Evolutionary conservation across 2,113 vertebrate species (phyloP).

Genomic region (Lepus timidus): DNA sequence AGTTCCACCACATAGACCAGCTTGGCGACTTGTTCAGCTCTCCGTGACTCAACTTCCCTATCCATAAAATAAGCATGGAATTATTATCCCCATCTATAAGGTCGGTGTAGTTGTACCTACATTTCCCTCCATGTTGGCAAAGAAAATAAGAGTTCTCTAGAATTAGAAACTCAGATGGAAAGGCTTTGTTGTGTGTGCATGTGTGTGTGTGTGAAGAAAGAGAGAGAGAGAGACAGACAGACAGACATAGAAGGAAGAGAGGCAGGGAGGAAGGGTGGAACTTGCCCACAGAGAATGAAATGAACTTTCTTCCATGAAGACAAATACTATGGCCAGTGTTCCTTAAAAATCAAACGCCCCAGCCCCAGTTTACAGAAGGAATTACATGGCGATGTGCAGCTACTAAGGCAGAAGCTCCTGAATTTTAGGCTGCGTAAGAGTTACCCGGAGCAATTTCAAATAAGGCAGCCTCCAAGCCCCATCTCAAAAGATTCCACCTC

Average conservation of each 20-base stretch:
- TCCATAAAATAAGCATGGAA: not conserved
- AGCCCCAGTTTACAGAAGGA: not conserved
- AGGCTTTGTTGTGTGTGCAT: not conserved
- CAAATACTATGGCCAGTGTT: not conserved
- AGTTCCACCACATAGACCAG: not conserved
- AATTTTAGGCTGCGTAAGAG: not conserved
- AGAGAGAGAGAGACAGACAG: accelerated
- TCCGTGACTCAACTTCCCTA: not conserved
- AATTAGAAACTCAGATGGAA: constrained; percentile 39
- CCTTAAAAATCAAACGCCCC: constrained; percentile 27
- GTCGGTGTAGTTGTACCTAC: not conserved
- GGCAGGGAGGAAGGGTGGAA: not conserved
- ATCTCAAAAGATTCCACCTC: not conserved
- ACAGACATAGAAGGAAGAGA: not conserved
- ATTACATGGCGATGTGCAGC: not conserved
- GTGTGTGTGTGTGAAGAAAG: not conserved
- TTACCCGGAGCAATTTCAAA: not conserved
- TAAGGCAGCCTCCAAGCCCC: not conserved
- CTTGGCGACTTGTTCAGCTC: not conserved
- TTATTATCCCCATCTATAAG: not conserved
- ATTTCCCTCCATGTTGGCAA: not conserved
- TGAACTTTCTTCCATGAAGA: not conserved
- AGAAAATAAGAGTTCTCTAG: not conserved
- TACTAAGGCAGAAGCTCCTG: not conserved
- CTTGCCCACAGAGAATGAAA: not conserved